phyloP scores from a whole-genome alignment of 1,140 invertebrate species.

The Lasioglossum baleicum region DNA sequence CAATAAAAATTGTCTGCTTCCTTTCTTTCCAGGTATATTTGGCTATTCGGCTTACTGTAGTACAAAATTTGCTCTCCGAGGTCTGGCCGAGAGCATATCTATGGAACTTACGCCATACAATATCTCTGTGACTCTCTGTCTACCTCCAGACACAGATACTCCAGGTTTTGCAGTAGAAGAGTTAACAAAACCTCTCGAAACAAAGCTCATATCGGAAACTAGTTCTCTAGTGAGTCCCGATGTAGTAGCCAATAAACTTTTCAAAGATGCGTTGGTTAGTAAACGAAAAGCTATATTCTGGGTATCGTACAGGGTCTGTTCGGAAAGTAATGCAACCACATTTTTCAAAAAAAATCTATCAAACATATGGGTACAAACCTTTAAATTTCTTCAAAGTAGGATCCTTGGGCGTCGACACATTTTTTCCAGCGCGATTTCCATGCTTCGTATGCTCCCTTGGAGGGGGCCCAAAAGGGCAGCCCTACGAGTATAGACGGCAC shows the following conservation, averaged over 20 bases:
- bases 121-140: slow-evolving; percentile 91
- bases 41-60: slow-evolving; percentile 95
- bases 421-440: too few species aligned
- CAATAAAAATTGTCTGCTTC: too few species aligned
- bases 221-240: slow-evolving; percentile 89
- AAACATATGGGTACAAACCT: too few species aligned
- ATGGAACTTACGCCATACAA: slow-evolving; percentile 94
- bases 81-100: slow-evolving; percentile 94
- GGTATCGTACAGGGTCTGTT: too few species aligned
- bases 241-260: slow-evolving; percentile 88
- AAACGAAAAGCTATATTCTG: neutral
- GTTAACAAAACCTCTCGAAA: slow-evolving; percentile 92
- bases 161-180: slow-evolving; percentile 95
- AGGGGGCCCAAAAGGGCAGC: too few species aligned
- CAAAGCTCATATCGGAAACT: slow-evolving; percentile 91
- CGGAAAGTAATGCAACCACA: too few species aligned
- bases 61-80: slow-evolving; percentile 96
- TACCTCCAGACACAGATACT: slow-evolving; percentile 98
- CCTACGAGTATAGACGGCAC: too few species aligned
- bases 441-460: too few species aligned
- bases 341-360: too few species aligned
- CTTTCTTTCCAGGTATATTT: slow-evolving; percentile 83
- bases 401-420: too few species aligned
- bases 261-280: slow-evolving; percentile 90
- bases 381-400: too few species aligned